Evolutionary conservation across 2,797 vertebrate species (phyloP).

Genomic region (Sebastes itinus): DNA sequence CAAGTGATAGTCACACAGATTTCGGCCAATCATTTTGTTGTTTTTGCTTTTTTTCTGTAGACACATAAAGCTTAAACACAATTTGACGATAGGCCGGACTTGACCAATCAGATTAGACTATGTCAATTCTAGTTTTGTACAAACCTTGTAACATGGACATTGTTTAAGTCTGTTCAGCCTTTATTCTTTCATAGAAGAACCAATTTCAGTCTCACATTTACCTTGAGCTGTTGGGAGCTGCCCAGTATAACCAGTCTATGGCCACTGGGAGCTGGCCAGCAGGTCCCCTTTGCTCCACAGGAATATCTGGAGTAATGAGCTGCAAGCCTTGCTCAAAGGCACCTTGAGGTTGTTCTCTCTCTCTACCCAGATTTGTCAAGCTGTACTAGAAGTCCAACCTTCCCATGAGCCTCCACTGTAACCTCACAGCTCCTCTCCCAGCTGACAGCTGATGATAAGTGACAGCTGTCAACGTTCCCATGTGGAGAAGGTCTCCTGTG

Average conservation of each 20-base stretch:
- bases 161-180: background rate
- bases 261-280: background rate
- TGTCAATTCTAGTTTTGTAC: background rate
- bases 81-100: no score
- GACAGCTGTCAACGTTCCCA: conserved; percentile 15
- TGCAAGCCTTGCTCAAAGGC: background rate
- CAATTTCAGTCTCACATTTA: background rate
- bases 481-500: background rate
- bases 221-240: background rate
- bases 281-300: background rate
- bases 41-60: no score
- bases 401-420: background rate
- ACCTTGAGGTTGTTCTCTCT: background rate
- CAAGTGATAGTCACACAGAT: no score
- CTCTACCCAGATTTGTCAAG: background rate
- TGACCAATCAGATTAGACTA: no score
- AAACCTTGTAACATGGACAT: background rate
- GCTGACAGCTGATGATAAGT: conserved; percentile 4
- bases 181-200: background rate
- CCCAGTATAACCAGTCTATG: background rate
- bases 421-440: background rate
- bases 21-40: no score
- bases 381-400: background rate
- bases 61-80: no score
- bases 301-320: conserved; percentile 2